These are phyloP conservation scores for Macrochelys suwanniensis DNA, from an alignment of 2,797 vertebrate species.

Conservation along the genomic window DNA sequence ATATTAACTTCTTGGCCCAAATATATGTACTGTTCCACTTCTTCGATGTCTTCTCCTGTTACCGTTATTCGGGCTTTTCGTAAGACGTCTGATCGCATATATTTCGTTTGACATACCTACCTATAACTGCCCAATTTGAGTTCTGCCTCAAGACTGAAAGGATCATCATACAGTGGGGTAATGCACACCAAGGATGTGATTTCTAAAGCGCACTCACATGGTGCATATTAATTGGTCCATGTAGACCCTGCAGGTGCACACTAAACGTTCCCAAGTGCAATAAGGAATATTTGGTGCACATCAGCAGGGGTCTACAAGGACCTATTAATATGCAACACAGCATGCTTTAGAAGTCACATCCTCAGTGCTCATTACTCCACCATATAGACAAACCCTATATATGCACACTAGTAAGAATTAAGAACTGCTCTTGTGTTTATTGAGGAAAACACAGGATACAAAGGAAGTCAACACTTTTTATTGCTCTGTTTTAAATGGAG, in stretches of 20 bases:
- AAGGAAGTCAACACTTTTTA: not conserved
- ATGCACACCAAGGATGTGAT: not conserved
- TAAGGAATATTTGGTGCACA: not conserved
- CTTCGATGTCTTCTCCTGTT: too few relatives aligned
- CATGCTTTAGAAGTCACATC: not conserved
- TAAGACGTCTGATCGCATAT: too few relatives aligned
- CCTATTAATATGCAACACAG: not conserved
- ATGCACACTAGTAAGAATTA: slow-evolving; percentile 4
- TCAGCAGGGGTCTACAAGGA: not conserved
- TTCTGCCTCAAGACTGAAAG: not conserved
- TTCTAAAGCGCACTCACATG: not conserved
- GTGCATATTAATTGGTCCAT: not conserved
- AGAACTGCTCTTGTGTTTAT: not conserved
- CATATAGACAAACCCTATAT: not conserved
- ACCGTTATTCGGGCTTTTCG: too few relatives aligned
- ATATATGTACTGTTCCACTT: too few relatives aligned
- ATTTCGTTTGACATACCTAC: too few relatives aligned
- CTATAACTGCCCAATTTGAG: not conserved
- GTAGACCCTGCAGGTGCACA: not conserved
- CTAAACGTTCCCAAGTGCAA: not conserved
- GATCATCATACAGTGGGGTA: not conserved
- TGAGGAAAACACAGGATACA: not conserved
- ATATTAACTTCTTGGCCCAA: too few relatives aligned
- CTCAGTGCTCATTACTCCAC: not conserved
- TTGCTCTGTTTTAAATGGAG: not conserved